Evolutionary conservation across 2,797 vertebrate genomes (phyloP).

Genomic region (Sebastiscus albofasciatus): DNA sequence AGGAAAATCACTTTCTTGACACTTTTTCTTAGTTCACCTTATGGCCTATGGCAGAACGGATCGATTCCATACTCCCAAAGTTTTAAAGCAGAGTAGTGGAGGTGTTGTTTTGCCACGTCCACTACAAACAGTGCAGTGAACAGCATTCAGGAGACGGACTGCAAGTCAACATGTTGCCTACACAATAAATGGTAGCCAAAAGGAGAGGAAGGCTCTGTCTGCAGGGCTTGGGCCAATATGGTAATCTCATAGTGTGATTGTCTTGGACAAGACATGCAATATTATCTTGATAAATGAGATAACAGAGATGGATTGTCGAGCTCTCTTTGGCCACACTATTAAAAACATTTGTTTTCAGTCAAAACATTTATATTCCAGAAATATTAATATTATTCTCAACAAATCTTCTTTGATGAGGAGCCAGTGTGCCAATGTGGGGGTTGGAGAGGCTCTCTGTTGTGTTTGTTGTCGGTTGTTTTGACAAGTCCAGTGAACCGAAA

Average conservation of each 20-base stretch:
- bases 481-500: not conserved
- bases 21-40: not conserved
- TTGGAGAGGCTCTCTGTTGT: not conserved
- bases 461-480: not conserved
- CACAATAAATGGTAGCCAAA: conserved; percentile 1
- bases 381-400: not conserved
- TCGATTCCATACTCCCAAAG: conserved; percentile 18
- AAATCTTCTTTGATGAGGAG: not conserved
- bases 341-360: not conserved
- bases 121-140: conserved; percentile 27
- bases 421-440: not conserved
- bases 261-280: not conserved
- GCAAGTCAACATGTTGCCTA: conserved; percentile 17
- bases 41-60: not conserved
- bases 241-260: not conserved
- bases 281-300: not conserved
- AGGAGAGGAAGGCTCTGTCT: not conserved
- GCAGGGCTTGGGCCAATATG: not conserved
- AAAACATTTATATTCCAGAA: not conserved
- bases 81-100: conserved; percentile 34
- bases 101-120: conserved; percentile 22
- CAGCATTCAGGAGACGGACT: conserved; percentile 16
- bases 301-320: not conserved
- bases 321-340: not conserved
- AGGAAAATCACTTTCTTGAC: not conserved